phyloP scores from a whole-genome alignment of 2,797 vertebrate genomes.

The Chelmon rostratus region DNA sequence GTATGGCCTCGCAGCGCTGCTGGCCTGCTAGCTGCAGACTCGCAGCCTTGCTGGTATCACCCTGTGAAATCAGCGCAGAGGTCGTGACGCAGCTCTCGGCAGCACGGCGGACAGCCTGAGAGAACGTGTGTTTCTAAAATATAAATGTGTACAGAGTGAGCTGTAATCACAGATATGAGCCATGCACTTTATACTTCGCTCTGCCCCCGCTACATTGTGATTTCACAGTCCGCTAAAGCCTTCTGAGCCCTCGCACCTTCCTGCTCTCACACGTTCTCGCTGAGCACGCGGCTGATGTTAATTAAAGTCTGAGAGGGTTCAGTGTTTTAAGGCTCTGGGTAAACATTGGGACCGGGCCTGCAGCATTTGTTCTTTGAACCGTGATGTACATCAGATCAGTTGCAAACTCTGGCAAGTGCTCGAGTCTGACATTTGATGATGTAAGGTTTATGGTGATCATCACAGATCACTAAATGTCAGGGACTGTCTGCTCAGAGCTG shows the following conservation, averaged over 20 bases:
- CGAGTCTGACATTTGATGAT: conserved; percentile 68
- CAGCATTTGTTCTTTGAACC: conserved; percentile 48
- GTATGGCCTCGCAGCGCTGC: too few relatives aligned
- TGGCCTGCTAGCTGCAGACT: too few relatives aligned
- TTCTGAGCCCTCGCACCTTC: conserved; percentile 22
- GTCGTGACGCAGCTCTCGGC: background rate
- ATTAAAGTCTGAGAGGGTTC: conserved; percentile 33
- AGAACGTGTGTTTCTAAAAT: background rate
- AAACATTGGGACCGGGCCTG: conserved; percentile 16
- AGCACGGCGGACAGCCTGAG: background rate
- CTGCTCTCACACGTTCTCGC: conserved; percentile 9
- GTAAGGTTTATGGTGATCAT: conserved; percentile 72
- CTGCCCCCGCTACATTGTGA: background rate
- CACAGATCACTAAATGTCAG: conserved; percentile 75
- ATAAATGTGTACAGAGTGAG: background rate
- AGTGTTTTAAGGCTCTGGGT: conserved; percentile 36
- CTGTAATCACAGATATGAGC: conserved; percentile 3
- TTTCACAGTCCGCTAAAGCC: conserved; percentile 29
- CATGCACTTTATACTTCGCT: conserved; percentile 7
- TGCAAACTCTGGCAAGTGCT: conserved; percentile 56
- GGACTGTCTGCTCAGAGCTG: conserved; percentile 65
- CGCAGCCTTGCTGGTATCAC: too few relatives aligned
- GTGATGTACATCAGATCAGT: conserved; percentile 49
- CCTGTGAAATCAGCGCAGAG: too few relatives aligned
- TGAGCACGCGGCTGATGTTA: conserved; percentile 24